phyloP scores from a whole-genome alignment of 1,140 invertebrate genomes.

The Ceratina japonica region DNA sequence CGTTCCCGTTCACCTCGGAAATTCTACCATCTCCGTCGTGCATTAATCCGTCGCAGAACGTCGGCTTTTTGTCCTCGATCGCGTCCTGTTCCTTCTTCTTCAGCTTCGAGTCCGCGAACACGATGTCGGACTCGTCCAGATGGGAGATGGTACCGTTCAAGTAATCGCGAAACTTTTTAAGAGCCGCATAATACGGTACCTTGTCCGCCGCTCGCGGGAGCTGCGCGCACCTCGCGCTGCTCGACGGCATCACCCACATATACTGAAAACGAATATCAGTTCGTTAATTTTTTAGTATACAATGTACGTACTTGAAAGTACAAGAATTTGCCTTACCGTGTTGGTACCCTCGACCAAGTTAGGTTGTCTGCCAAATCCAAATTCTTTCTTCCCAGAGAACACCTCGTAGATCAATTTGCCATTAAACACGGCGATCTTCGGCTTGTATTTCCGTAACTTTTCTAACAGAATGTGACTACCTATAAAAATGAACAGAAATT shows the following conservation, averaged over 20 bases:
- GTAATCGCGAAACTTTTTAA: conserved; percentile 97
- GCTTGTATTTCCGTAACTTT: conserved; percentile 94
- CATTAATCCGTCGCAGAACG: conserved; percentile 77
- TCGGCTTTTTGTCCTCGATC: conserved; percentile 80
- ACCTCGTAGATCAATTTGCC: conserved; percentile 99
- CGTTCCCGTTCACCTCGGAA: conserved; percentile 78
- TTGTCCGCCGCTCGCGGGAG: conserved; percentile 97
- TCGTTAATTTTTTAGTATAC: background rate
- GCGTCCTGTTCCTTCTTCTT: conserved; percentile 82
- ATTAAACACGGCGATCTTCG: conserved; percentile 99
- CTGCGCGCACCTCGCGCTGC: conserved; percentile 96
- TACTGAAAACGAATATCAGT: conserved; percentile 83
- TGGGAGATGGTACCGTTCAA: conserved; percentile 93
- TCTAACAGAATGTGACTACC: conserved; percentile 93
- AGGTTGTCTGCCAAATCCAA: conserved; percentile 96
- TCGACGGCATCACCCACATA: conserved; percentile 99
- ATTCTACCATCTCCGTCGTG: conserved; percentile 71
- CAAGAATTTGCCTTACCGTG: conserved; percentile 85
- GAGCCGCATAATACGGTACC: conserved; percentile 96
- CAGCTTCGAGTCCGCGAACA: conserved; percentile 90
- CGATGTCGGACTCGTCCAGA: conserved; percentile 94
- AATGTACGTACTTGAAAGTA: background rate
- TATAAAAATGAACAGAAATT: conserved; percentile 67
- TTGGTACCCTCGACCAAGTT: conserved; percentile 95
- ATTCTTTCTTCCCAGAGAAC: conserved; percentile 98